Evolutionary conservation across 2,797 vertebrate genomes (phyloP), one percentile per base, ranked within the genome.

Genomic region (Enteromius afrohamiltoni): DNA sequence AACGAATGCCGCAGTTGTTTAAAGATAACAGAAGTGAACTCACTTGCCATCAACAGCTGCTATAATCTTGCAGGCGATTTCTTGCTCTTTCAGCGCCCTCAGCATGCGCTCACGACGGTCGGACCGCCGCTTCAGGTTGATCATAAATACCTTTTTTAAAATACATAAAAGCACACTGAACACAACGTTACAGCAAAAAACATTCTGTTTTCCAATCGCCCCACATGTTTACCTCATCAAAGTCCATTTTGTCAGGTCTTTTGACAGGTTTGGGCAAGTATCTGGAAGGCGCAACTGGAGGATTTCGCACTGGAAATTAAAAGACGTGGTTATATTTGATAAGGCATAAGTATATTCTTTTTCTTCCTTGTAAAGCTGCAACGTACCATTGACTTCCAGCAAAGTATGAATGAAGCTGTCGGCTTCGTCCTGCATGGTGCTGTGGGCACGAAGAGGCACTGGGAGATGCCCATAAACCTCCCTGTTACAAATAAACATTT

Each of bases 221-320:
- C 34, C 34, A 53, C n/a, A 45, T 2, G 21, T 47, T 92, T 95
- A 99, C 98, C 95, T 99, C 98, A 89, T 99, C 96, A 92, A 99
- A 99, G 82, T 96, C 98, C 95, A 99, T 93, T 95, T 98, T 99
- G 93, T 98, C 96, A 4, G 95, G 95, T 65, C 92, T 90, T 90
- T 96, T 98, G 8, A 86, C 92, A 71, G 94, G 95, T 81, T 93
- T 88, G 1, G 87, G 95, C 86, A 99, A 89, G 89, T 95, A 94
- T 86, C 92, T 93, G 31, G 98, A 99, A 19, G 96, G 96, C 86
- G 96, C 95, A 88, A 97, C 85, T 2, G 96, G 96, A 89, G 96
- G 93, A 80, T 95, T 94, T 87, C 97, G 94, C 40, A 99, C 98
- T 99, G 92, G 31, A 83, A 79, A 42, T 82, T 49, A 82, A 74